phyloP scores from a whole-genome alignment of 2,113 vertebrate species.

The Oncorhynchus clarkii region DNA sequence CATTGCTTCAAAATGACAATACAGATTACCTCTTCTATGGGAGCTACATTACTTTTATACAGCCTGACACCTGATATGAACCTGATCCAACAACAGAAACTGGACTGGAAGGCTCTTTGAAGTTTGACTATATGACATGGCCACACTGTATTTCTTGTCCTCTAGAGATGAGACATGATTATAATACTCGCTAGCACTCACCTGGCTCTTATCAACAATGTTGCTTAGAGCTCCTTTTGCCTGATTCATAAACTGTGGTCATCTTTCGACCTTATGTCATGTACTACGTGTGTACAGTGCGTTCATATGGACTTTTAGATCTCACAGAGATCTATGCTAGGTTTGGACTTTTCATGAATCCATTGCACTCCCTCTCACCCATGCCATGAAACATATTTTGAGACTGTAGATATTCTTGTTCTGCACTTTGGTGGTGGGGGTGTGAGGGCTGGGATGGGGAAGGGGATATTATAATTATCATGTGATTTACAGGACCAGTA shows the following conservation, averaged over 20 bases:
- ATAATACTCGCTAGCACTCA: neutral
- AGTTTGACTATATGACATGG: too few relatives aligned
- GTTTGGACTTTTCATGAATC: neutral
- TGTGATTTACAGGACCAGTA: conserved; percentile 52
- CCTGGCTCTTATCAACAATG: neutral
- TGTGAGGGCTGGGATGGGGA: conserved; percentile 12
- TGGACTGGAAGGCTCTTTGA: too few relatives aligned
- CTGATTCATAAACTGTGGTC: neutral
- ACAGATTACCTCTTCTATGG: neutral
- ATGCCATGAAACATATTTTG: conserved; percentile 49
- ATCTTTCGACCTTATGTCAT: neutral
- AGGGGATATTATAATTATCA: conserved; percentile 14
- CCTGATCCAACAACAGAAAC: neutral
- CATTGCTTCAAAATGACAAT: neutral
- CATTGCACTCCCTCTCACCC: conserved; percentile 5
- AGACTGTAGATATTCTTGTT: conserved; percentile 62
- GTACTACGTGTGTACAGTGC: neutral
- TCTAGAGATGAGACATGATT: too few relatives aligned
- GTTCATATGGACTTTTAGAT: neutral
- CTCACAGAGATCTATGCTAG: neutral
- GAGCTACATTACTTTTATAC: conserved; percentile 2
- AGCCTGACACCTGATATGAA: neutral
- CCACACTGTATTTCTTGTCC: too few relatives aligned
- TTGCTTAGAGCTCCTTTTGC: neutral
- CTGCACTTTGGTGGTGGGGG: conserved; percentile 46